Base-by-base conservation (phyloP, 2,113 vertebrate genomes). In the Caranx ignobilis region DNA sequence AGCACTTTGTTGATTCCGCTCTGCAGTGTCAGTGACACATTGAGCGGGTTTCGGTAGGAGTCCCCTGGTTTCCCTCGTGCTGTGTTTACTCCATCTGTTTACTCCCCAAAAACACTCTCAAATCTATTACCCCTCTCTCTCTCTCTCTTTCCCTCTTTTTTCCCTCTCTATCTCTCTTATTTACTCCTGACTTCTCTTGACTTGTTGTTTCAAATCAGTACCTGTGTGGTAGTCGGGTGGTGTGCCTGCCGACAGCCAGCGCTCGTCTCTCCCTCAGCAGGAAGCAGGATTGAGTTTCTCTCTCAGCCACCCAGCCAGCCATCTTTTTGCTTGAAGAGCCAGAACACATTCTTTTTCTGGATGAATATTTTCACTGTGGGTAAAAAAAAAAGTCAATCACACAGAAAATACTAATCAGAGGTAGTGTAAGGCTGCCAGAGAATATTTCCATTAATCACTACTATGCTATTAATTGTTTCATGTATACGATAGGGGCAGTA, bases 51-150 rank as follows among this genome's bases (percentile, higher is more conserved):
- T 92, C 77, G 57, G 80, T 91, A 79, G 91, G 91, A 91, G 81
- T 92, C 89, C 90, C 91, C 84, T 90, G 89, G 87, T 92, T 92
- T 90, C 85, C 88, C 89, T 87, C 82, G 63, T 82, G 86, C 91
- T 90, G 91, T 91, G 91, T 92, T 92, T 91, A 92, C 93, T 88
- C 88, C 90, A 89, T 93, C 92, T 93, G 92, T 94, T 92, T 91
- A 92, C 90, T 90, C 86, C 84, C 78, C 65, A 4, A 88, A 91
- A 88, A 90, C 86, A 87, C 67, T 87, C 86, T 91, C 79, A 90
- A 91, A 93, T 90, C 88, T 92, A 89, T 91, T 85, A 86, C 75
- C 72, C 48, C 47, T 71, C 85, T 82, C 32, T 64, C 76, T 81
- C 76, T 79, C 60, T 77, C 45, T 68, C 55, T 67, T 50, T 75